Conservation (phyloP, 2,113 vertebrate species). For the Notiomystis cincta region DNA sequence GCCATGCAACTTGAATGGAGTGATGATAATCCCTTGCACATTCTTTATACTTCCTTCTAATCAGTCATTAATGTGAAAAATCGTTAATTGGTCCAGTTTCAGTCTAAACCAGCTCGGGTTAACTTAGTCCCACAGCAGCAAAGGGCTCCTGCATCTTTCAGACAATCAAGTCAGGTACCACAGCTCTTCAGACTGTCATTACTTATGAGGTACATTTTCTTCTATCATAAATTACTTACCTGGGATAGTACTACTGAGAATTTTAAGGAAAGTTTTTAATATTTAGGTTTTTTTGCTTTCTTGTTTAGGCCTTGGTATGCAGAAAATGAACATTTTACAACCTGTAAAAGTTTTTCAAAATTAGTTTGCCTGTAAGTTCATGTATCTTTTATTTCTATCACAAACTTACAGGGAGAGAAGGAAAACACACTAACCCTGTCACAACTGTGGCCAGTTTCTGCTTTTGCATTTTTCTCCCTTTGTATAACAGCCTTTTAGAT, state of each 20-base stretch:
- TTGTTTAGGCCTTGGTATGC: not conserved
- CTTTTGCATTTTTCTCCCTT: not conserved
- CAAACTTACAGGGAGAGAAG: not conserved
- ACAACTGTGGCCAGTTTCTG: not conserved
- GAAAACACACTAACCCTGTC: not conserved
- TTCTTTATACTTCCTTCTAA: not conserved
- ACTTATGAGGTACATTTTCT: not conserved
- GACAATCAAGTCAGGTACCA: fast-evolving
- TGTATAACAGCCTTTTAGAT: not conserved
- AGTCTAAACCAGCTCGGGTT: not conserved
- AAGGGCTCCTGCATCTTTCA: not conserved
- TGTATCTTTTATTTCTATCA: not conserved
- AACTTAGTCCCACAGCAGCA: not conserved
- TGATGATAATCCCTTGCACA: fast-evolving
- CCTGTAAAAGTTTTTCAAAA: not conserved
- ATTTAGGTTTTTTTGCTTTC: not conserved
- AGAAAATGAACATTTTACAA: not conserved
- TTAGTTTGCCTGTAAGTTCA: not conserved
- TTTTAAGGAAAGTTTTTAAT: not conserved
- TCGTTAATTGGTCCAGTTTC: not conserved
- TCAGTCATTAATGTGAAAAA: not conserved
- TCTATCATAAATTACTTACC: not conserved
- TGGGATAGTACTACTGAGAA: not conserved
- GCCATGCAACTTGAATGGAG: not conserved
- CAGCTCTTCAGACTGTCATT: not conserved